phyloP scores from a whole-genome alignment of 1,140 invertebrate genomes.

The Ceratosolen fusciceps region DNA sequence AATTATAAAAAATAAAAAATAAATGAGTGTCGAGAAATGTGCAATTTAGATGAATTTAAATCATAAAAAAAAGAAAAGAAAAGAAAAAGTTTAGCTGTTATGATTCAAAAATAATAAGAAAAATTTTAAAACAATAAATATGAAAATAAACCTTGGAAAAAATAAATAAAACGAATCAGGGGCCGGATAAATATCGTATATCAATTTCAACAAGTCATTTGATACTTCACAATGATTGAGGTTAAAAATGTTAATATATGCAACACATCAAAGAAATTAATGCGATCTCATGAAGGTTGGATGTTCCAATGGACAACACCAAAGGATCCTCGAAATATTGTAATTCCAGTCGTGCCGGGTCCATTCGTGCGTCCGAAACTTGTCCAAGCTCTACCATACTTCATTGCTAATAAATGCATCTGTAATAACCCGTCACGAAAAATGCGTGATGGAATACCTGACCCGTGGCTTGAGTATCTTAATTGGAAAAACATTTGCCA shows the following conservation, averaged over 20 bases:
- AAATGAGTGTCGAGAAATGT: no score
- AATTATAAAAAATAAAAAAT: no score
- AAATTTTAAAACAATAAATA: not conserved
- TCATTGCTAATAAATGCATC: not conserved
- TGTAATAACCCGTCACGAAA: not conserved
- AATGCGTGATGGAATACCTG: constrained; percentile 50
- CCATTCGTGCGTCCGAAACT: constrained; percentile 48
- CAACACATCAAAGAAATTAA: not conserved
- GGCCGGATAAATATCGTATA: not conserved
- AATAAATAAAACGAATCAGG: not conserved
- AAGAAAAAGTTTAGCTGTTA: not conserved
- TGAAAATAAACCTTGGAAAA: not conserved
- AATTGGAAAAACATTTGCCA: not conserved
- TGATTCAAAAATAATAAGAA: not conserved
- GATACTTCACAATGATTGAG: not conserved
- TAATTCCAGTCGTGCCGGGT: constrained; percentile 48
- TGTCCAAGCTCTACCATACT: constrained; percentile 31
- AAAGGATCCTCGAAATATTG: not conserved
- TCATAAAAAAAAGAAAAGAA: not conserved
- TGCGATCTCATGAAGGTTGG: constrained; percentile 28
- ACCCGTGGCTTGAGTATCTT: constrained; percentile 54
- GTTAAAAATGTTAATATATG: not conserved
- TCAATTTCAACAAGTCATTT: not conserved
- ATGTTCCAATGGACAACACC: constrained; percentile 44
- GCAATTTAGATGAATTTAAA: not conserved